phyloP scores from a whole-genome alignment of 2,113 vertebrate genomes.

The Syngnathoides biaculeatus region DNA sequence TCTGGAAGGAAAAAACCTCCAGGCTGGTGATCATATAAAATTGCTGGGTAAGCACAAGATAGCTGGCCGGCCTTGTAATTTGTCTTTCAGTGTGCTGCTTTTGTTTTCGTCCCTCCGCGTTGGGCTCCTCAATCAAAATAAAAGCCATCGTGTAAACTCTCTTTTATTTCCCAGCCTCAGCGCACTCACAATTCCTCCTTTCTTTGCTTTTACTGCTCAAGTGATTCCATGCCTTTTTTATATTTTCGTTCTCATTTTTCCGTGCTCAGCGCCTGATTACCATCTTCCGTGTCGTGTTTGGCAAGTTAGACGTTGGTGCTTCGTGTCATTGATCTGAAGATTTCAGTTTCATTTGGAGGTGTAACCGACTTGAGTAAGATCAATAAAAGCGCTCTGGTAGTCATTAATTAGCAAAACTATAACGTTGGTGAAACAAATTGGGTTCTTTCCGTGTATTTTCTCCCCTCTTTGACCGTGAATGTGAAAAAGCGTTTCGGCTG shows the following conservation, averaged over 20 bases:
- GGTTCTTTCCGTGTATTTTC: conserved; percentile 37
- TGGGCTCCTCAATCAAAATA: conserved; percentile 33
- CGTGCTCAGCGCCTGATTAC: conserved; percentile 6
- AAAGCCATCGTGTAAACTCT: conserved; percentile 6
- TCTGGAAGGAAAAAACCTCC: conserved; percentile 1
- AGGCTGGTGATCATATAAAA: conserved; percentile 42
- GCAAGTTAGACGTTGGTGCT: neutral
- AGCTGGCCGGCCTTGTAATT: conserved; percentile 30
- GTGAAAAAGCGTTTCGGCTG: conserved; percentile 44
- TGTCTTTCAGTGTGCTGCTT: conserved; percentile 25
- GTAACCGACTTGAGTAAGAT: conserved; percentile 34
- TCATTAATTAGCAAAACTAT: conserved; percentile 21
- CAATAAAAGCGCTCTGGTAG: conserved; percentile 28
- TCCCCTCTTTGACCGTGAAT: conserved; percentile 31
- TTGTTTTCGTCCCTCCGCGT: conserved; percentile 23
- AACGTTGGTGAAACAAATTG: conserved; percentile 26
- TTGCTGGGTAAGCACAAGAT: conserved; percentile 32
- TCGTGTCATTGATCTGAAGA: conserved; percentile 30
- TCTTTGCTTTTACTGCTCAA: neutral
- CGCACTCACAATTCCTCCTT: neutral
- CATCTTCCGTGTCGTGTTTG: conserved; percentile 12
- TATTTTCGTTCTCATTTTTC: neutral
- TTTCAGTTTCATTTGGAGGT: conserved; percentile 32
- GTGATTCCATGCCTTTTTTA: neutral
- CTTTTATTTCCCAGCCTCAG: neutral